Evolutionary conservation across 2,113 vertebrate species (phyloP).

Genomic region (Rhinopomastus cyanomelas): DNA sequence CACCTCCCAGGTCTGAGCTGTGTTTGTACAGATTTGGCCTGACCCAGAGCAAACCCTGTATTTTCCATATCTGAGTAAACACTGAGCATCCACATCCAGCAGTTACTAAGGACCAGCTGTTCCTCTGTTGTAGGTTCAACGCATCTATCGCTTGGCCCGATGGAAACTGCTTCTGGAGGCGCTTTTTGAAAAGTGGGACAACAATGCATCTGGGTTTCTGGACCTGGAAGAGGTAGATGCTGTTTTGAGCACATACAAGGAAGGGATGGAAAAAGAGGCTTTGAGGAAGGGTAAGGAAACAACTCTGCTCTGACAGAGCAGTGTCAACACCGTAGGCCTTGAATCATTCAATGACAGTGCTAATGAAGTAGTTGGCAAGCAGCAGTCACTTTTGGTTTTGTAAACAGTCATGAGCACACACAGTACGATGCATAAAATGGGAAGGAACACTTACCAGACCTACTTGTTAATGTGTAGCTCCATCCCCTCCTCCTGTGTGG

Average conservation of each 20-base stretch:
- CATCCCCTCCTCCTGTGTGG: neutral
- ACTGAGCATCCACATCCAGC: neutral
- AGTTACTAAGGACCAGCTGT: neutral
- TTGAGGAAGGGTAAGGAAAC: conserved; percentile 72
- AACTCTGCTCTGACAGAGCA: neutral
- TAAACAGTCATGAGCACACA: neutral
- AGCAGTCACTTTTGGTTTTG: neutral
- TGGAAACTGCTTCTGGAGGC: conserved; percentile 66
- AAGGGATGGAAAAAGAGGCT: conserved; percentile 70
- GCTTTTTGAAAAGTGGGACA: conserved; percentile 80
- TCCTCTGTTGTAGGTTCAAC: conserved; percentile 56
- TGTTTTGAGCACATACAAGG: conserved; percentile 69
- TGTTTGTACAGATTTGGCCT: neutral
- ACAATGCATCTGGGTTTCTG: conserved; percentile 68
- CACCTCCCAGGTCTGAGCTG: neutral
- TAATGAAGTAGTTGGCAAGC: conserved; percentile 1
- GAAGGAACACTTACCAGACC: neutral
- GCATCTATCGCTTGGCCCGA: neutral
- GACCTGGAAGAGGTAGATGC: conserved; percentile 69
- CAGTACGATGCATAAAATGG: neutral
- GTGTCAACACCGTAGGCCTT: neutral
- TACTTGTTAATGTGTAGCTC: neutral
- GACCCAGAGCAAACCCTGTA: neutral
- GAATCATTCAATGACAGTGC: neutral
- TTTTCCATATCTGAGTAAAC: neutral